Evolutionary conservation across 2,888 invertebrate species (phyloP), one percentile per base, ranked within the genome.

Genomic region (Latheticus oryzae): DNA sequence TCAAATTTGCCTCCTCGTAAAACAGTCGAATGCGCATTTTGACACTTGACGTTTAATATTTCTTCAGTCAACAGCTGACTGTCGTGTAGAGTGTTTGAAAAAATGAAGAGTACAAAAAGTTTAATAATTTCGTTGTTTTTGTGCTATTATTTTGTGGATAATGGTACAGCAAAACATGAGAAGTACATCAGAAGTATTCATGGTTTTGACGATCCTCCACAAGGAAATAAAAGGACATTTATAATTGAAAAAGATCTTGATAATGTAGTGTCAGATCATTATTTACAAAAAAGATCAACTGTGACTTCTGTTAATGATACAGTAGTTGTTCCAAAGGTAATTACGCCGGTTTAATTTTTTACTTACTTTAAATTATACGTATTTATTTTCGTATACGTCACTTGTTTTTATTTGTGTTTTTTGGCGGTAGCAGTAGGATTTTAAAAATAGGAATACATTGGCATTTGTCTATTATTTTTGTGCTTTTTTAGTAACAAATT

Each of bases 111-210:
- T n/a, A n/a, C n/a, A n/a, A n/a, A n/a, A n/a, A 23, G 60, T 26
- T 30, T 57, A 28, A 21, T 59, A 45, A 32, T 69, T 55, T 58
- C 67, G 17, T 42, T 69, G 35, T 52, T 68, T 37, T 59, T 68
- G 55, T 58, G 56, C 26, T 52, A 60, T 5, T 66, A 60, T 64
- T 65, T 67, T 38, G 43, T 62, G 28, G 58, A 62, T 52, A 61
- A 61, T 45, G 60, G 61, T 9, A 60, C 58, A 40, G 66, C 62
- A 13, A 61, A 67, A 21, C 48, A 58, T 40, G 62, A 65, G 23
- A 56, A 63, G 52, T 60, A 61, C 24, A 48, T 61, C 60, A 64
- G 64, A 56, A 70, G 69, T 2, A 43, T 71, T 54, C 62, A 64
- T 32, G 67, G 67, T 3, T 58, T 55, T 30, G 40, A 37, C 11